phyloP scores from a whole-genome alignment of 2,888 invertebrate species.

The Leucophora obtusa region DNA sequence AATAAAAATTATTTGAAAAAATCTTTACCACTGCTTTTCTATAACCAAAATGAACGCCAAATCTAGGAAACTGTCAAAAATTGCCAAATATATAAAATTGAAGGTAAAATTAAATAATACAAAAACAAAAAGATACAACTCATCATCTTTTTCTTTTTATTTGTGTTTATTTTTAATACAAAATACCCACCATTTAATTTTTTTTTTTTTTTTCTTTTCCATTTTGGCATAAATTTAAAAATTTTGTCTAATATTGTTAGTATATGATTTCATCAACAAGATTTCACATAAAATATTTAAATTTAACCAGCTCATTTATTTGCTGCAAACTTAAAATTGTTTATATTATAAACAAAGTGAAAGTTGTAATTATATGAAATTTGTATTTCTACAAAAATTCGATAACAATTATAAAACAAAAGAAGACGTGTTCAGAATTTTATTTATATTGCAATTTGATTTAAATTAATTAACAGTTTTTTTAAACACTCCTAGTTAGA shows the following conservation, averaged over 20 bases:
- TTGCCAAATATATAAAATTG: conserved; percentile 78
- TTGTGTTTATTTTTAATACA: not conserved
- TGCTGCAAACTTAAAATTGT: not conserved
- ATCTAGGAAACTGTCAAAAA: conserved; percentile 75
- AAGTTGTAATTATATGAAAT: conserved; percentile 35
- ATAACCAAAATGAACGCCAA: conserved; percentile 73
- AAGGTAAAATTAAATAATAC: conserved; percentile 73
- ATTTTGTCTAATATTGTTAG: not conserved
- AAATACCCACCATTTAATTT: conserved; percentile 7
- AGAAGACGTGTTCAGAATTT: conserved; percentile 16
- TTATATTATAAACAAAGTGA: conserved; percentile 30
- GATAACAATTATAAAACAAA: not conserved
- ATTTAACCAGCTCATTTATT: not conserved
- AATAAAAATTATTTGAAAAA: not conserved
- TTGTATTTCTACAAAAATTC: conserved; percentile 5
- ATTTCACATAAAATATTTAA: conserved; percentile 20
- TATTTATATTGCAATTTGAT: not conserved
- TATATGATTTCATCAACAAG: conserved; percentile 16
- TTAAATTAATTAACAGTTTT: not conserved
- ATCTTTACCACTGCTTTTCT: too few relatives aligned
- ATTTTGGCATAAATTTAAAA: conserved; percentile 3
- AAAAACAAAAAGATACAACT: not conserved
- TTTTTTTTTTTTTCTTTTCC: conserved; percentile 10
- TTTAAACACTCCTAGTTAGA: not conserved
- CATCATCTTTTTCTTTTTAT: conserved; percentile 16